phyloP scores from a whole-genome alignment of 1,140 invertebrate genomes.

The Penaeus japonicus region DNA sequence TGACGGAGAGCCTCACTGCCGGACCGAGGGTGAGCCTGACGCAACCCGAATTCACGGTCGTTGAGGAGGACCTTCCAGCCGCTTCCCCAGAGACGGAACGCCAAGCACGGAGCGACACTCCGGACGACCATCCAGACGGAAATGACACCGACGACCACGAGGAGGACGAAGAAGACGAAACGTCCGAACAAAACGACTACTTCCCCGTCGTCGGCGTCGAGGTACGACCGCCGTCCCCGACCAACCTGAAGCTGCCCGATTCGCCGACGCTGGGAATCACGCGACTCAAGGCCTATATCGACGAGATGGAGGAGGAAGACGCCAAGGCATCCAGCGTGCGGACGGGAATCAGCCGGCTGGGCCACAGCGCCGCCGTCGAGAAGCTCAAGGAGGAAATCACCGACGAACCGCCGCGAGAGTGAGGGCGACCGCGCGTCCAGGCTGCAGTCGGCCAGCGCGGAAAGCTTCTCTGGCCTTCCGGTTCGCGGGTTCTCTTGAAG shows the following conservation, averaged over 20 bases:
- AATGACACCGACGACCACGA: background rate
- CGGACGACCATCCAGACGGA: too few relatives aligned
- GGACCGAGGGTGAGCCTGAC: constrained; percentile 20
- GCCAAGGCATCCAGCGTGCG: background rate
- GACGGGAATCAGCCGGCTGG: constrained; percentile 33
- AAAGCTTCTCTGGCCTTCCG: too few relatives aligned
- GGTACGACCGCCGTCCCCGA: background rate
- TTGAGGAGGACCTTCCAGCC: constrained; percentile 10
- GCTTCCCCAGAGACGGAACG: background rate
- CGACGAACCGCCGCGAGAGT: too few relatives aligned
- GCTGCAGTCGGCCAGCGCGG: too few relatives aligned
- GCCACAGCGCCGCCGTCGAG: constrained; percentile 44
- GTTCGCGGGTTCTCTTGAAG: too few relatives aligned
- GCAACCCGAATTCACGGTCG: constrained; percentile 32
- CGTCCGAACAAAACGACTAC: constrained; percentile 17
- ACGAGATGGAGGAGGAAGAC: background rate
- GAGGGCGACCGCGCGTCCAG: too few relatives aligned
- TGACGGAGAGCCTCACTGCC: background rate
- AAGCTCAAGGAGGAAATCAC: constrained; percentile 1
- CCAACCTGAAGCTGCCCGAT: background rate
- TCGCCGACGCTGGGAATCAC: constrained; percentile 16
- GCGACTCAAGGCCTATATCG: constrained; percentile 22
- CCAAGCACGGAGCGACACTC: too few relatives aligned
- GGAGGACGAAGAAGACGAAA: background rate
- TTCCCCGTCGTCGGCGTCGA: constrained; percentile 27